Base-by-base conservation (phyloP, 2,888 invertebrate species). In the Nomada flava region DNA sequence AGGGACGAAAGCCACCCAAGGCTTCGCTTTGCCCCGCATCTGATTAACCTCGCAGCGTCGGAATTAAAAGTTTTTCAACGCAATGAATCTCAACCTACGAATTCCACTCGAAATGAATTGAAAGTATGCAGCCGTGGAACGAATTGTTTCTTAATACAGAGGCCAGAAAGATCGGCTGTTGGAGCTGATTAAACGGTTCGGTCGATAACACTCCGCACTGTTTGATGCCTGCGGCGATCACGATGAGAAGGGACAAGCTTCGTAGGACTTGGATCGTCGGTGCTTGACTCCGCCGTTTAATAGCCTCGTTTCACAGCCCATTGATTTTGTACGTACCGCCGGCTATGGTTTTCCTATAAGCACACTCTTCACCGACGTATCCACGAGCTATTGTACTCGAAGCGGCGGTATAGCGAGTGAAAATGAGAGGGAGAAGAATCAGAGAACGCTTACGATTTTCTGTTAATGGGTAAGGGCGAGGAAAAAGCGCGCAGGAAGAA, bases 231-330 rank as follows among this genome's bases (percentile, higher is more conserved):
- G 59, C 68, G 77, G 80, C 60, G 70, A 64, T 64, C 76, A 71
- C 82, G 76, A 69, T 26, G 75, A 74, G 81, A 62, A 85, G 74
- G 70, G 78, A 88, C 83, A 87, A 80, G 83, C 86, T 26, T 13
- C 78, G 83, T 88, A 78, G 84, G 82, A 82, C 86, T 88, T 82
- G 85, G 84, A 83, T 89, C 86, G 82, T 73, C 79, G 77, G 82
- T 79, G 86, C 88, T 87, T 83, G 88, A 89, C 86, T 89, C 89
- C 86, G 86, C 86, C 91, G 80, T 88, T 89, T 91, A 90, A 91
- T 90, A 90, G 88, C 89, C 89, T 90, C 90, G 89, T 92, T 92
- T 91, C 90, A 86, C 89, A 89, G 78, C 73, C 87, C 90, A 89
- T 92, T 90, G 89, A 87, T 86, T 88, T 88, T 82, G 59, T 72